Conservation (phyloP, 2,888 invertebrate genomes). For the Ornithoptera priamus region DNA sequence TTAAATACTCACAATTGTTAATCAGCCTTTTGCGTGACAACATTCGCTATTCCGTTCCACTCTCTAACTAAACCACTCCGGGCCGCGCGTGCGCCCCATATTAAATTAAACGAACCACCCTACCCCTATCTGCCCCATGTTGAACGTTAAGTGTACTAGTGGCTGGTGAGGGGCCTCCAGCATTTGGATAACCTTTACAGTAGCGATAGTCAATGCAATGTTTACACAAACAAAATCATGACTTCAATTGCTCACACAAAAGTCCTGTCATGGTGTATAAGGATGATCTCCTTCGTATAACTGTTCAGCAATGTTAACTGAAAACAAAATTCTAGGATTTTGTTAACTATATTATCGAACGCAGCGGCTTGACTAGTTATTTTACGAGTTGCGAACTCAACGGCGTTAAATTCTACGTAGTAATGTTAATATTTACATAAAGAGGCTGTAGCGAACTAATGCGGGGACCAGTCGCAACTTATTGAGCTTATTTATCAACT, state of each 20-base stretch:
- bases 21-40: constrained; percentile 67
- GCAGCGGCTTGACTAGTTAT: constrained; percentile 55
- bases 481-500: constrained; percentile 1
- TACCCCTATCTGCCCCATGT: neutral
- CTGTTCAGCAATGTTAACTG: too few relatives aligned
- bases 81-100: constrained; percentile 25
- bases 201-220: neutral
- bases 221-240: constrained; percentile 2
- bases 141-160: neutral
- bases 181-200: neutral
- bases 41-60: constrained; percentile 51
- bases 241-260: neutral
- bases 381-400: constrained; percentile 31
- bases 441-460: neutral
- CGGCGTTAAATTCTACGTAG: constrained; percentile 39
- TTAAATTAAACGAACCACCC: constrained; percentile 3
- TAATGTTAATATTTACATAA: too few relatives aligned
- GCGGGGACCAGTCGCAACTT: neutral
- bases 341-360: constrained; percentile 28
- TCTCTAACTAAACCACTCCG: constrained; percentile 47
- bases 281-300: too few relatives aligned
- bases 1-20: constrained; percentile 44
- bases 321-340: too few relatives aligned
- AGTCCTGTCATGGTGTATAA: too few relatives aligned
- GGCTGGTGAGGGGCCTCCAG: neutral